Base-by-base conservation (phyloP, 1,140 invertebrate species). In the Pseudomyrmex flavicornis region DNA sequence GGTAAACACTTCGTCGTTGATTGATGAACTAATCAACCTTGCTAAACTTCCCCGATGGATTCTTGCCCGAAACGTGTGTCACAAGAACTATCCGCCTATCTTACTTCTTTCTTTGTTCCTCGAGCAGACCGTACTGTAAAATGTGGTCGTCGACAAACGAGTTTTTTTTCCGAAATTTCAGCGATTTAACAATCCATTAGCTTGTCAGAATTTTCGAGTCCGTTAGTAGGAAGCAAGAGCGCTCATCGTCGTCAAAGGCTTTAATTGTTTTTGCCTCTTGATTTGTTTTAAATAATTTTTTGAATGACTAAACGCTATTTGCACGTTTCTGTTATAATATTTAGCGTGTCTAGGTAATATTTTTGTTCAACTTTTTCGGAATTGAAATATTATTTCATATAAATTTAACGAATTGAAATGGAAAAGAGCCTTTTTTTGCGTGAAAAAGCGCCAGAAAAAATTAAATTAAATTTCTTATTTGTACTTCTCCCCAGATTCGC, bases 21-120 rank as follows among this genome's bases (percentile, higher is more conserved):
- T 93, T 92, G 92, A 93, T 93, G 92, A 92, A 92, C 91, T 90
- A 91, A 92, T 92, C 91, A 91, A 88, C 79, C 85, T 86, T 82
- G 85, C 76, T 89, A 72, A 79, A 89, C 88, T 89, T 82, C 61
- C 73, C 76, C 15, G 46, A 46, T 79, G 70, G 62, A 86, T 84
- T 76, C 73, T 73, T 58, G 2, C 9, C 61, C 1, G 20, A 17
- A 17, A 9, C 44, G 35, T 48, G 26, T 12, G 26, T 48, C 35
- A 62, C 35, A 56, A 66, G 66, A 82, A 70, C 15, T 62, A 86
- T 61, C 82, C 88, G 35, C 5, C 76, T 86, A 3, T 26, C 66
- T 85, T 63, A 26, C 48, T 58, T 12, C 52, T 84, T 82, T 54
- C 48, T 75, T 66, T 80, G 50, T 82, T 17, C 17, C 5, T 2